These are phyloP conservation scores for Gila robusta DNA, from an alignment of 2,797 vertebrate species.

Conservation along the genomic window DNA sequence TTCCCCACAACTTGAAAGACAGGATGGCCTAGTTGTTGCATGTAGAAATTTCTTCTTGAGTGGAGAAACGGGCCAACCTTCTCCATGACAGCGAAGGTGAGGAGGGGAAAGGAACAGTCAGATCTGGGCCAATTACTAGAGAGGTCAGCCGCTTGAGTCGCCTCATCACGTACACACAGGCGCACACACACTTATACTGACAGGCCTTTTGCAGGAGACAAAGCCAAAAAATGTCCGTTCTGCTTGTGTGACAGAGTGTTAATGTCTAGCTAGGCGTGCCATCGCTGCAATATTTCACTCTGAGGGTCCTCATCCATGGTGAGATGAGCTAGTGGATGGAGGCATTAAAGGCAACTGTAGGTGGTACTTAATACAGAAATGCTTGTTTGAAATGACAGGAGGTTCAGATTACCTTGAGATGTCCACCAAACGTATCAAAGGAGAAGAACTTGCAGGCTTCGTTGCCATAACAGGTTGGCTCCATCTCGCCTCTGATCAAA, in stretches of 20 bases:
- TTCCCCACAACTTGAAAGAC: slow-evolving; percentile 48
- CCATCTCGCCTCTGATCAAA: slow-evolving; percentile 87
- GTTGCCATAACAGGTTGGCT: slow-evolving; percentile 84
- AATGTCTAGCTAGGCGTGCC: slow-evolving; percentile 39
- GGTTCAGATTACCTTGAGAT: slow-evolving; percentile 86
- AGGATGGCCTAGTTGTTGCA: slow-evolving; percentile 55
- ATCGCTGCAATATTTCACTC: slow-evolving; percentile 30
- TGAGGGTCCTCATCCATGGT: neutral
- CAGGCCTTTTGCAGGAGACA: slow-evolving; percentile 25
- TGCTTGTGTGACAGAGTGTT: slow-evolving; percentile 41
- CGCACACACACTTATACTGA: slow-evolving; percentile 23
- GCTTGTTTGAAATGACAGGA: neutral
- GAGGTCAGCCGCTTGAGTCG: slow-evolving; percentile 43
- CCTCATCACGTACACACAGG: slow-evolving; percentile 11
- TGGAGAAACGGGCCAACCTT: slow-evolving; percentile 53
- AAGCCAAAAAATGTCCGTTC: slow-evolving; percentile 21
- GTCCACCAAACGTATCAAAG: slow-evolving; percentile 96
- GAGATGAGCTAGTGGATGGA: neutral
- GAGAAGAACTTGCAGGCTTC: slow-evolving; percentile 91
- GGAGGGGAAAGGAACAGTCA: slow-evolving; percentile 57
- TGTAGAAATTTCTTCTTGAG: neutral
- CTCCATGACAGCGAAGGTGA: slow-evolving; percentile 60
- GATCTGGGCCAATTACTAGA: slow-evolving; percentile 61
- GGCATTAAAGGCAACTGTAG: neutral
- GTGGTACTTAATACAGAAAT: neutral